Evolutionary conservation across 2,797 vertebrate species (phyloP).

Genomic region (Cuniculus paca): DNA sequence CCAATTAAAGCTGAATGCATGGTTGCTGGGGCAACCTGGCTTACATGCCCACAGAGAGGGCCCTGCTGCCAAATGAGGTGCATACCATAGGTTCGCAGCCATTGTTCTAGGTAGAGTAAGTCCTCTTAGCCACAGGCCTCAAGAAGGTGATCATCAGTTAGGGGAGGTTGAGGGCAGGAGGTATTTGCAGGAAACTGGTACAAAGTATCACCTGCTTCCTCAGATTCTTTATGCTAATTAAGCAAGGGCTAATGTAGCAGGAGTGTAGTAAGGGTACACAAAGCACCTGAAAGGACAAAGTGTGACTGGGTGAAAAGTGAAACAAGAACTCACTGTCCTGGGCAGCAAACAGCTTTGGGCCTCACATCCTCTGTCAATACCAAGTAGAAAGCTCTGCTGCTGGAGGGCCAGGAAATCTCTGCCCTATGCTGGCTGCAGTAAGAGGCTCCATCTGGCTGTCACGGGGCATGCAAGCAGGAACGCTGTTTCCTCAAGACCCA

Average conservation of each 20-base stretch:
- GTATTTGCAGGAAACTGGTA: background rate
- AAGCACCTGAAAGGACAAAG: background rate
- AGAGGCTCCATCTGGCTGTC: background rate
- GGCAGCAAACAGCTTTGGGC: background rate
- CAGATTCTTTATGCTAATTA: background rate
- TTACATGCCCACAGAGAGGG: background rate
- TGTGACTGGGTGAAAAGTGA: background rate
- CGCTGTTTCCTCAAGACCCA: background rate
- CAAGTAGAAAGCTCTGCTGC: background rate
- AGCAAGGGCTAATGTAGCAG: background rate
- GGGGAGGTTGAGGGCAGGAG: background rate
- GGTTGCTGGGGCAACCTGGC: background rate
- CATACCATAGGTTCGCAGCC: accelerated
- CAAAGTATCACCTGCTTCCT: background rate
- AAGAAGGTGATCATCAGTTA: background rate
- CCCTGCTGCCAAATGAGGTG: background rate
- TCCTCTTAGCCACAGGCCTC: background rate
- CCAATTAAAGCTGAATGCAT: background rate
- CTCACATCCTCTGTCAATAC: background rate
- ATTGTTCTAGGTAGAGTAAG: background rate
- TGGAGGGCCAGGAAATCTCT: background rate
- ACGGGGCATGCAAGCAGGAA: background rate
- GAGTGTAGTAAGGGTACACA: background rate
- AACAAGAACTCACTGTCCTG: background rate
- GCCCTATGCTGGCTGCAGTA: background rate